Base-by-base conservation (phyloP, 2,888 invertebrate genomes). In the Amiota communis region DNA sequence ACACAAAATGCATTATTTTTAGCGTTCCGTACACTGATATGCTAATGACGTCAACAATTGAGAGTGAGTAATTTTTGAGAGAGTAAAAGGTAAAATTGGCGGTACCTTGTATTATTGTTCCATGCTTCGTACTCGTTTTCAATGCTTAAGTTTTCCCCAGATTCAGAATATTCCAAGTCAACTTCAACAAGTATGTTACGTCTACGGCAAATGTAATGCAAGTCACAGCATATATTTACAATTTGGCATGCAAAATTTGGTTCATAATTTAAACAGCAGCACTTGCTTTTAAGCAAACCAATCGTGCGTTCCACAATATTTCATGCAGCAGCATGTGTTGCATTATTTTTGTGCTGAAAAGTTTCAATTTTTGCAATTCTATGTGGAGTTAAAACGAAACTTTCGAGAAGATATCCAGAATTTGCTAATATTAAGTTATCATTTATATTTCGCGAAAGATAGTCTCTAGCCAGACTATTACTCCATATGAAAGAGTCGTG, bases 401-500 rank as follows among this genome's bases (percentile, higher is more conserved):
- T 49, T 49, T 49, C 49, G 9, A 49, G 49, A 10, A 12, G 9
- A 12, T 49, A 49, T 49, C 49, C 49, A 10, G 49, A 49, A 12
- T 49, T 12, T 10, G 49, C 49, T 12, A 49, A 49, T 10, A 49
- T 12, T 10, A 49, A 49, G 8, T 12, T 12, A 12, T 12, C 49
- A 49, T 49, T 49, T 8, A 10, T 10, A 8, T 8, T 49, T 49
- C 49, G 49, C 8, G 9, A 12, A 10, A 49, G 8, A 49, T 49
- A 59, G 17, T 59, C 8, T 59, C 59, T 59, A 20, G 17, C 59
- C 4, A 11, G 4, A 11, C 59, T 59, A 59, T 59, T 12, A 4
- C 11, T 59, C 59, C 59, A 59, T 17, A 59, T 59, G 11, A 59
- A 59, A 11, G 59, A 59, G 10, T 59, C 59, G 20, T 59, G 59